phyloP scores from a whole-genome alignment of 2,797 vertebrate genomes.

The Sebastes trivittatus region DNA sequence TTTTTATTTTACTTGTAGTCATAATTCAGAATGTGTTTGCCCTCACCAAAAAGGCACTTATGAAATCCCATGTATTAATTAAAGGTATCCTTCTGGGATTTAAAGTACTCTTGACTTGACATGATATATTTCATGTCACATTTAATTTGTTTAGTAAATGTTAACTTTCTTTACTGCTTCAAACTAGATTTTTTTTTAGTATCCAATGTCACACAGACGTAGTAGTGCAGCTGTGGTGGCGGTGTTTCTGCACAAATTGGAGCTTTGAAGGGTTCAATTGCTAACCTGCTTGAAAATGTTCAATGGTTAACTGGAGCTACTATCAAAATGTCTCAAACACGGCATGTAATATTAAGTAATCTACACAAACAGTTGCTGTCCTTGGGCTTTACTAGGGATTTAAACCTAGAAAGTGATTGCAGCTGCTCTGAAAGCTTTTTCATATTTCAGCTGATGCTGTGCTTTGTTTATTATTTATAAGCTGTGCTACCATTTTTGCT shows the following conservation, averaged over 20 bases:
- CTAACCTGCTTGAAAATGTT: neutral
- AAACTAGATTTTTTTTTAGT: neutral
- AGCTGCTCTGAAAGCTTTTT: neutral
- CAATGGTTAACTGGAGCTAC: neutral
- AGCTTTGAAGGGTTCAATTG: neutral
- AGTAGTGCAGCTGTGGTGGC: neutral
- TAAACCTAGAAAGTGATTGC: neutral
- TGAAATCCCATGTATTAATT: constrained; percentile 18
- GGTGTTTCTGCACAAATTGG: neutral
- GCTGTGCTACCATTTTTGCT: neutral
- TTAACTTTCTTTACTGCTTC: neutral
- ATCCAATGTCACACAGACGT: neutral
- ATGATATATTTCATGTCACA: neutral
- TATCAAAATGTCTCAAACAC: neutral
- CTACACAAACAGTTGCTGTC: neutral
- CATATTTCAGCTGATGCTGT: neutral
- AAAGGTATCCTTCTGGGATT: neutral
- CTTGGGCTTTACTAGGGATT: neutral
- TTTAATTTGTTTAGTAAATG: neutral
- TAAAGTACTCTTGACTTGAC: neutral
- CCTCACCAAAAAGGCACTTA: constrained; percentile 1
- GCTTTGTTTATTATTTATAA: neutral
- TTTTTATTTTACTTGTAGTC: constrained; percentile 1
- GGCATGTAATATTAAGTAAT: neutral
- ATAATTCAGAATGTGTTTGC: constrained; percentile 22